Percentiles rank a stretch among this genome's conserved stretches.
phyloP scores from a whole-genome alignment of 2,113 vertebrate genomes.

The Sclerurus mexicanus region DNA sequence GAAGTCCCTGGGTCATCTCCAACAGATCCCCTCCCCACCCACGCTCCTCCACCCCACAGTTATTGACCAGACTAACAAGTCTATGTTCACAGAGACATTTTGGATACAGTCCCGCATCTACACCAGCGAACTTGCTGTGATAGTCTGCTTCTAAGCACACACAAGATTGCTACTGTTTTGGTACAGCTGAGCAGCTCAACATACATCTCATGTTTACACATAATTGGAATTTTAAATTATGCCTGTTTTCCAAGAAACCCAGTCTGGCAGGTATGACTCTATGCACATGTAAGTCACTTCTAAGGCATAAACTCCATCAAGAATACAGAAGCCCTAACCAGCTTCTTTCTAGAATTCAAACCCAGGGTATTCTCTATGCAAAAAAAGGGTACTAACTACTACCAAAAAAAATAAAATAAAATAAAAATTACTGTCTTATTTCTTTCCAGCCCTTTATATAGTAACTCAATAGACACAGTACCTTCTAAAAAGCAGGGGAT shows the following conservation, averaged over 20 bases:
- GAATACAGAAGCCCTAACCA: neutral
- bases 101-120: neutral
- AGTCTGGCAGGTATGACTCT: neutral
- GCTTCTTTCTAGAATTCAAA: neutral
- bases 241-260: neutral
- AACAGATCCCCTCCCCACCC: accelerated
- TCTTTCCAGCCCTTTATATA: neutral
- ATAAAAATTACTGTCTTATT: neutral
- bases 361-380: neutral
- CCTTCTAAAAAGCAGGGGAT: neutral
- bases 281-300: neutral
- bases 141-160: neutral
- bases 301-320: neutral
- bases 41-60: accelerated
- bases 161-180: neutral
- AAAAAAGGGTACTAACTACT: neutral
- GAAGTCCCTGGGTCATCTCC: neutral
- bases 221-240: neutral
- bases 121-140: neutral
- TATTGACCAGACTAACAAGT: neutral
- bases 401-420: neutral
- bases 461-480: neutral
- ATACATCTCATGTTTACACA: neutral
- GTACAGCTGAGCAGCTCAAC: neutral
- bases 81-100: neutral